Evolutionary conservation across 2,797 vertebrate species (phyloP).

Genomic region (Cryptoprocta ferox): DNA sequence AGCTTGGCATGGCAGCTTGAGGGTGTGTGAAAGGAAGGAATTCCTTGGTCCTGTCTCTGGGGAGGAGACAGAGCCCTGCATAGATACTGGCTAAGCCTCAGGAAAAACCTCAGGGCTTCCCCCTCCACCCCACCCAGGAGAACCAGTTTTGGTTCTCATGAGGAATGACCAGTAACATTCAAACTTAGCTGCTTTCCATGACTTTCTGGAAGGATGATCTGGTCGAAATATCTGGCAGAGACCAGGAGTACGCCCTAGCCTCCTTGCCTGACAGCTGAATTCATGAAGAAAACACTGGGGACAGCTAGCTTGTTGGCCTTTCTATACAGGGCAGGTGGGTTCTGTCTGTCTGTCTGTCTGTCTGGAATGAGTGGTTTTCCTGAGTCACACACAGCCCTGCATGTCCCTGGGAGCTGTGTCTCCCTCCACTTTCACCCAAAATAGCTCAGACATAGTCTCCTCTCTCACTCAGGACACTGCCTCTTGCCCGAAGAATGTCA

Average conservation of each 20-base stretch:
- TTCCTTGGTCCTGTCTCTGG: not conserved
- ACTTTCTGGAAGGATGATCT: not conserved
- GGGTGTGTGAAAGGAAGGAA: not conserved
- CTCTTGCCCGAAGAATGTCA: not conserved
- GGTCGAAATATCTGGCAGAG: not conserved
- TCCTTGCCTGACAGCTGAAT: not conserved
- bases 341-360: not conserved
- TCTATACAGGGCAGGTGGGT: not conserved
- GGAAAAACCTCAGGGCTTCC: not conserved
- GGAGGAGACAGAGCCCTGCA: not conserved
- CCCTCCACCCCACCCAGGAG: no score
- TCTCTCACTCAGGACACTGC: not conserved
- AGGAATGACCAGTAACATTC: not conserved
- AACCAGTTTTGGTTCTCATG: not conserved
- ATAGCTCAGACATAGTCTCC: not conserved
- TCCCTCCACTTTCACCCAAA: not conserved
- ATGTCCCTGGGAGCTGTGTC: not conserved
- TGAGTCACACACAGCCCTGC: not conserved
- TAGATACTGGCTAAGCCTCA: not conserved
- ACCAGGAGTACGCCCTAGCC: no score
- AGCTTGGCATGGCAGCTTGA: not conserved
- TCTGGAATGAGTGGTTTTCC: not conserved
- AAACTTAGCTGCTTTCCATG: not conserved
- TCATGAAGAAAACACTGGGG: not conserved
- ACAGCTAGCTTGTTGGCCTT: not conserved